Evolutionary conservation across 2,797 vertebrate genomes (phyloP), one percentile per base, ranked within the genome.

Genomic region (Sebastes paucispinis): DNA sequence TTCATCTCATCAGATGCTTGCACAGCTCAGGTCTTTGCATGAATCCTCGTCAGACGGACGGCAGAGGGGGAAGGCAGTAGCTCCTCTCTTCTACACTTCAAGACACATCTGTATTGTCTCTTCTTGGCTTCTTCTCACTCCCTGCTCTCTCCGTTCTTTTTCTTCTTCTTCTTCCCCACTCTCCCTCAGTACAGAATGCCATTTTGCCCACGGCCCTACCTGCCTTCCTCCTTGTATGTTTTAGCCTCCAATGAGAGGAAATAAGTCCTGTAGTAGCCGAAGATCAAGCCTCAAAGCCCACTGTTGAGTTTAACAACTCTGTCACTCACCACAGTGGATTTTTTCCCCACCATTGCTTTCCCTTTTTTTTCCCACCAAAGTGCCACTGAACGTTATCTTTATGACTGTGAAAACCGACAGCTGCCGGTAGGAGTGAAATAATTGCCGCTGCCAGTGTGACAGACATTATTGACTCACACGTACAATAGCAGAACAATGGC

Each of bases 391-490:
- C 59, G 71, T 87, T 88, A 89, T 91, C 82, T 82, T 82, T 73
- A 52, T 47, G 47, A 55, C 66, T 77, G 73, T 84, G 75, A 87
- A 81, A 90, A 88, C 68, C 31, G 34, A 73, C 88, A 90, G 85
- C 83, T 89, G 87, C 83, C 29, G 25, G 86, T 83, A 89, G 81
- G 86, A 88, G 78, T 75, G 82, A 89, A 88, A 90, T 87, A 88
- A 92, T 89, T 87, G 75, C 79, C 36, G 6, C 60, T 81, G 88
- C 82, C 82, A 81, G 34, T 66, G 64, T 81, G 85, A 85, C 73
- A 87, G 83, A 84, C 83, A 62, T 85, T 78, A 91, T 71, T 87
- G 82, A 77, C 79, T 87, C 73, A 75, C 64, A 84, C 62, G 60
- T 69, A 84, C 83, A 88, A 83, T 57, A 75, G 75, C 52, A 86